Base-by-base conservation (phyloP, 2,113 vertebrate species). In the Mirounga angustirostris region DNA sequence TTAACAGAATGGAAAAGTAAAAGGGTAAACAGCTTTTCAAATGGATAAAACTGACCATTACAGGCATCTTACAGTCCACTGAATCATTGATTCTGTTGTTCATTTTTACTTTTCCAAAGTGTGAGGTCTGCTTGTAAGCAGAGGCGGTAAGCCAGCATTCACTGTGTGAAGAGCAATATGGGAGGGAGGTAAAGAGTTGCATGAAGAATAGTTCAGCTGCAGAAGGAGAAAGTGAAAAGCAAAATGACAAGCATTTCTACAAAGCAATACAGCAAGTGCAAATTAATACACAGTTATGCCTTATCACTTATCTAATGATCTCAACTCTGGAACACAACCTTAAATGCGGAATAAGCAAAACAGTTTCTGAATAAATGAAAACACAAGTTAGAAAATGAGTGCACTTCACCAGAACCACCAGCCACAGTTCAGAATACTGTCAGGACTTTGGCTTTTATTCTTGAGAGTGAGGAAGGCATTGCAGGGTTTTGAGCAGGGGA, bases 331-430 rank as follows among this genome's bases (percentile, higher is more conserved):
- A 63, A 30, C 56, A 78, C 26, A 86, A 52, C 30, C 88, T 61
- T 73, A 89, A 65, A 82, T 94, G 63, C 5, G 69, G 46, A 90
- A 65, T 36, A 84, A 90, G 96, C 88, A 92, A 59, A 92, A 87
- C 79, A 83, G 59, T 4, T 21, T 78, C 65, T 90, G 67, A 61
- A 67, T 43, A 40, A 82, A 81, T 89, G 36, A 65, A 96, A 63
- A 28, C 8, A 58, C 73, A 56, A 69, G 33, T 69, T 40, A 67
- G 84, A 86, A 87, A 61, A 87, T 63, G 0, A 1, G 30, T 81
- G 30, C 8, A 2, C n/a, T 50, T 91, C 1, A 15, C 63, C 28
- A 63, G 69, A 81, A 18, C 16, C 1, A 26, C n/a, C n/a, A 24
- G 19, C 79, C 63, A 54, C 33, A 56, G 40, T 21, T 33, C 13